Percentiles rank a stretch among this genome's conserved stretches.
These are phyloP conservation scores for Heliothis virescens DNA, from an alignment of 1,140 invertebrate species.

Conservation along the genomic window DNA sequence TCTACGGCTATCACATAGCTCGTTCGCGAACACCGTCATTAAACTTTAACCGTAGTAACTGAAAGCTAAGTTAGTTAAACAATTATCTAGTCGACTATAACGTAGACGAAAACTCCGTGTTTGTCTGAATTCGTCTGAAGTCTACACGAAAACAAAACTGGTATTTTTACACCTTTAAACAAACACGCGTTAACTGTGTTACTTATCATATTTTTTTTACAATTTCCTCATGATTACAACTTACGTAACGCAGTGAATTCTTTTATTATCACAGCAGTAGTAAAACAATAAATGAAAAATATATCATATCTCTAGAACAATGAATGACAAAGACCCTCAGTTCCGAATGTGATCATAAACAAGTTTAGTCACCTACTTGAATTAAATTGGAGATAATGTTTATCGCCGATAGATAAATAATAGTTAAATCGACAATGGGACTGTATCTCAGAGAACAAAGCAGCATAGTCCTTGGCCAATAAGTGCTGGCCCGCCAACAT, in stretches of 20 bases:
- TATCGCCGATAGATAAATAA: conserved; percentile 49
- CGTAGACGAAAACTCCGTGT: conserved; percentile 24
- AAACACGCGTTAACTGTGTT: background rate
- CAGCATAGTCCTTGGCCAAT: conserved; percentile 76
- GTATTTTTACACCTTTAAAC: background rate
- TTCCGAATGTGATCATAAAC: conserved; percentile 34
- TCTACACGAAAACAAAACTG: background rate
- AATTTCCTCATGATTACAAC: conserved; percentile 30
- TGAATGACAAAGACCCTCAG: conserved; percentile 17
- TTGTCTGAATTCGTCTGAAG: background rate
- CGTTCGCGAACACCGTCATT: conserved; percentile 32
- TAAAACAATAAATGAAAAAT: background rate
- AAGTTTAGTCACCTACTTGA: conserved; percentile 36
- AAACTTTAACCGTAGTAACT: conserved; percentile 40
- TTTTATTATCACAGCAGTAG: conserved; percentile 17
- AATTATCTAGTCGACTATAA: conserved; percentile 27
- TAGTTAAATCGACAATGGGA: conserved; percentile 50
- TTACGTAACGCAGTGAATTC: conserved; percentile 28
- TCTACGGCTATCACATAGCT: conserved; percentile 31
- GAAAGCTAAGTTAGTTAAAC: conserved; percentile 37
- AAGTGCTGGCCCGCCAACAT: conserved; percentile 40
- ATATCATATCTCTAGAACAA: conserved; percentile 25
- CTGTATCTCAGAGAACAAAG: conserved; percentile 64
- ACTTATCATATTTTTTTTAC: conserved; percentile 13
- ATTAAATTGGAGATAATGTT: conserved; percentile 37